A percentile compares a stretch with the other conserved stretches of the same genome.
These are phyloP conservation scores for Ephialtes manifestator DNA, from an alignment of 2,888 invertebrate genomes.

Conservation along the genomic window DNA sequence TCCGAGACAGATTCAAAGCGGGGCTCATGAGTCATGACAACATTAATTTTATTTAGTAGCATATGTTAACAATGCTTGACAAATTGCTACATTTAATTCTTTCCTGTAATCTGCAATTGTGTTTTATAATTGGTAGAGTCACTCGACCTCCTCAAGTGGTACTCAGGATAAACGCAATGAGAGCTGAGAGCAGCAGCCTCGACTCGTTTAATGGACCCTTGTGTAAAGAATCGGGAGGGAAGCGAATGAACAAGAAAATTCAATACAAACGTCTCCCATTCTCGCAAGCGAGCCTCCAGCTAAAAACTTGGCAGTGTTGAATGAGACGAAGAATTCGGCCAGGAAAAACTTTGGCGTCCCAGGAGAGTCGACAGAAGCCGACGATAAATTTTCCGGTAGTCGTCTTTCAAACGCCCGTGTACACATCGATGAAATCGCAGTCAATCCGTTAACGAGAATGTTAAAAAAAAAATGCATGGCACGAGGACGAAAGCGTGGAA, in stretches of 20 bases:
- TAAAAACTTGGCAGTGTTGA: slow-evolving; percentile 46
- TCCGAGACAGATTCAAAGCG: too few species aligned
- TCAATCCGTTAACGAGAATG: slow-evolving; percentile 59
- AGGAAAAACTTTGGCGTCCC: slow-evolving; percentile 47
- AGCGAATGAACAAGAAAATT: slow-evolving; percentile 18
- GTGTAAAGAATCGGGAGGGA: slow-evolving; percentile 2
- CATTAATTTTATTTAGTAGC: not conserved
- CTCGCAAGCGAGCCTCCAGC: not conserved
- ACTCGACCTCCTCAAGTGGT: not conserved
- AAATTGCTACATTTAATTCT: not conserved
- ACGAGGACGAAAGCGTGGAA: slow-evolving; percentile 3
- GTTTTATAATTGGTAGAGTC: not conserved
- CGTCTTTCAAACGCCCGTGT: slow-evolving; percentile 19
- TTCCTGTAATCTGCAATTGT: not conserved
- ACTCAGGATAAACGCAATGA: not conserved
- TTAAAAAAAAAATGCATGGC: slow-evolving; percentile 38
- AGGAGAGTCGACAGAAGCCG: slow-evolving; percentile 20
- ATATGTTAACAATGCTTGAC: not conserved
- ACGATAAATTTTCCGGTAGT: slow-evolving; percentile 53
- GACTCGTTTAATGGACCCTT: not conserved
- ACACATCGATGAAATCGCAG: slow-evolving; percentile 49
- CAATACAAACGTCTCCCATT: slow-evolving; percentile 19
- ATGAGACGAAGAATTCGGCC: slow-evolving; percentile 31
- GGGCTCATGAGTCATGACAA: too few species aligned
- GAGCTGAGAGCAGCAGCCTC: not conserved